A percentile compares a stretch with the other conserved stretches of the same genome.
Conservation (phyloP, 1,140 invertebrate genomes). For the Drosophila mayri region DNA sequence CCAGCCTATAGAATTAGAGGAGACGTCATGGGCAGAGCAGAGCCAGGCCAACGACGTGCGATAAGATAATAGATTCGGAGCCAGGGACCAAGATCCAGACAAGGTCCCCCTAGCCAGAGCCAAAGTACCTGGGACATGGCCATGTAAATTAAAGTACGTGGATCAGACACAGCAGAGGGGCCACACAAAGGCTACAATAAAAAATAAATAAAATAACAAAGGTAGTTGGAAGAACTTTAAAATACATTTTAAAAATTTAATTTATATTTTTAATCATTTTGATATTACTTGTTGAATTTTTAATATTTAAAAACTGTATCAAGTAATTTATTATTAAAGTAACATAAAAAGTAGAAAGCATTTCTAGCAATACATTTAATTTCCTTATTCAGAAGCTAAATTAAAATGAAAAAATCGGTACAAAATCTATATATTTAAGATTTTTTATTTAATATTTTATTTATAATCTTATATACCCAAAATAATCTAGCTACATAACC, state of each 20-base stretch:
- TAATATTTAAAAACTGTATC: not conserved
- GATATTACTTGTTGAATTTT: not conserved
- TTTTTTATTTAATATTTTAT: not conserved
- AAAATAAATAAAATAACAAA: not conserved
- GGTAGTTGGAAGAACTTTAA: not conserved
- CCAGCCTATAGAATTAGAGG: slow-evolving; percentile 39
- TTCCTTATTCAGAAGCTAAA: not conserved
- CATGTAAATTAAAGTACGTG: slow-evolving; percentile 60
- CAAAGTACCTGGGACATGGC: slow-evolving; percentile 19
- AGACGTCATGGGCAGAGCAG: slow-evolving; percentile 39
- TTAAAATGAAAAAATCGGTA: not conserved
- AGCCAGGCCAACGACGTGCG: slow-evolving; percentile 33
- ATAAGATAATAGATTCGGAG: slow-evolving; percentile 57
- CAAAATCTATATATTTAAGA: not conserved
- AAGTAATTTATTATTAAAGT: too few species aligned
- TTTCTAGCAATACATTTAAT: not conserved
- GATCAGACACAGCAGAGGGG: slow-evolving; percentile 11
- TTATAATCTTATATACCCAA: too few species aligned
- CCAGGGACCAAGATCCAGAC: slow-evolving; percentile 20
- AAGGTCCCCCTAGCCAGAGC: slow-evolving; percentile 9
- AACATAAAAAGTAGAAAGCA: not conserved
- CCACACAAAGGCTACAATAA: not conserved
- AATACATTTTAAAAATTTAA: not conserved
- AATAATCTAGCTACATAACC: not conserved
- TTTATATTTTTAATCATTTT: not conserved